Conservation (phyloP, 2,888 invertebrate species). For the Mongoloraphidia duomilia region DNA sequence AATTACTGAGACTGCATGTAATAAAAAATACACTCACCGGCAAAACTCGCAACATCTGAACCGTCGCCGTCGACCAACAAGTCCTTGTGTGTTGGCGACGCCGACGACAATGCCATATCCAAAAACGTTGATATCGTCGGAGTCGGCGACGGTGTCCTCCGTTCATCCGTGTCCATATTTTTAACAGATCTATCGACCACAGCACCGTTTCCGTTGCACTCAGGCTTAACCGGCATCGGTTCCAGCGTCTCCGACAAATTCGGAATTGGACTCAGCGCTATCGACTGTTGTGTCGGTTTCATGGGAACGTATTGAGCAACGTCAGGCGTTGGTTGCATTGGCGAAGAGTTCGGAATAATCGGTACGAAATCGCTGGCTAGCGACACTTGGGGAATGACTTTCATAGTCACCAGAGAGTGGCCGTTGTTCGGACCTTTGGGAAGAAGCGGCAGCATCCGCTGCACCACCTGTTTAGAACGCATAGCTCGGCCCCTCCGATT, state of each 20-base stretch:
- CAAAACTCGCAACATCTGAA: conserved; percentile 17
- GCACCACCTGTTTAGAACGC: conserved; percentile 49
- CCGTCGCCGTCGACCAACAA: conserved; percentile 2
- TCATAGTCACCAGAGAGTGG: conserved; percentile 31
- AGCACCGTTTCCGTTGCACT: conserved; percentile 25
- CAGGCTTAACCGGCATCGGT: conserved; percentile 10
- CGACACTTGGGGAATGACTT: conserved; percentile 26
- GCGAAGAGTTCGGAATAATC: conserved; percentile 25
- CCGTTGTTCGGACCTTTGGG: conserved; percentile 37
- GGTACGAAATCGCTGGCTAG: conserved; percentile 20
- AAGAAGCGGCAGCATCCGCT: conserved; percentile 54
- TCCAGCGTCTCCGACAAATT: no score
- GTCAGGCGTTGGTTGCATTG: conserved; percentile 24
- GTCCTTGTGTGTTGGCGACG: conserved; percentile 10
- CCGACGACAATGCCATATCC: conserved; percentile 17
- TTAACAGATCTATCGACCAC: conserved; percentile 21
- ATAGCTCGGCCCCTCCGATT: conserved; percentile 29
- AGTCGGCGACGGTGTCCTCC: conserved; percentile 17
- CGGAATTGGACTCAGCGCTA: conserved; percentile 2
- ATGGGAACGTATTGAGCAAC: no score
- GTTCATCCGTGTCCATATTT: conserved; percentile 3
- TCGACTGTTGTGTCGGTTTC: conserved; percentile 3
- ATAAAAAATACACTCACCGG: conserved; percentile 14
- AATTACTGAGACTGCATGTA: no score
- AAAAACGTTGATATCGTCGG: conserved; percentile 20